Conservation (phyloP, 2,797 vertebrate species). For the Coccyzus lansbergi region DNA sequence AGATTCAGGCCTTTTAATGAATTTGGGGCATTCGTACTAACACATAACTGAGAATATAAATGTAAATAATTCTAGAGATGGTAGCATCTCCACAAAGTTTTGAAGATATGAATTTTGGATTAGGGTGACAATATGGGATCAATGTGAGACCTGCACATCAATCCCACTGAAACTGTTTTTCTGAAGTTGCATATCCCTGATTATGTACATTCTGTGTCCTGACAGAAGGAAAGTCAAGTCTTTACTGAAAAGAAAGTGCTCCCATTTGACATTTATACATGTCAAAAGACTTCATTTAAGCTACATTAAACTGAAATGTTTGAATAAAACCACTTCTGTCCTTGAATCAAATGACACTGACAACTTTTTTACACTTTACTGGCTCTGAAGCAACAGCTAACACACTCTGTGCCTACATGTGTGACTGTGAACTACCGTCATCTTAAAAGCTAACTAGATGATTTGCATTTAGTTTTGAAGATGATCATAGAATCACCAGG, state of each 20-base stretch:
- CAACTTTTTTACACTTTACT: background rate
- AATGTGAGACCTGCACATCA: background rate
- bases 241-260: background rate
- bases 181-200: background rate
- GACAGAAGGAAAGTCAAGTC: background rate
- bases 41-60: background rate
- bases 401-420: background rate
- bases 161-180: background rate
- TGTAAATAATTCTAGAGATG: background rate
- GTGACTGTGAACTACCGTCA: background rate
- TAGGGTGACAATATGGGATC: background rate
- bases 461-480: conserved; percentile 6
- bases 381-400: background rate
- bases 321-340: background rate
- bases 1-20: background rate
- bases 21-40: background rate
- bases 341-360: background rate
- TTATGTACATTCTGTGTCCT: background rate
- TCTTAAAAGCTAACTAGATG: conserved; percentile 1
- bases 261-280: background rate
- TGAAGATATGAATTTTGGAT: background rate
- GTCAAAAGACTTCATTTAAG: background rate
- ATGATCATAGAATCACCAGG: no score
- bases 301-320: background rate
- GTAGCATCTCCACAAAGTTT: background rate